Evolutionary conservation across 2,797 vertebrate species (phyloP), one percentile per base, ranked within the genome.

Genomic region (Streptopelia turtur): DNA sequence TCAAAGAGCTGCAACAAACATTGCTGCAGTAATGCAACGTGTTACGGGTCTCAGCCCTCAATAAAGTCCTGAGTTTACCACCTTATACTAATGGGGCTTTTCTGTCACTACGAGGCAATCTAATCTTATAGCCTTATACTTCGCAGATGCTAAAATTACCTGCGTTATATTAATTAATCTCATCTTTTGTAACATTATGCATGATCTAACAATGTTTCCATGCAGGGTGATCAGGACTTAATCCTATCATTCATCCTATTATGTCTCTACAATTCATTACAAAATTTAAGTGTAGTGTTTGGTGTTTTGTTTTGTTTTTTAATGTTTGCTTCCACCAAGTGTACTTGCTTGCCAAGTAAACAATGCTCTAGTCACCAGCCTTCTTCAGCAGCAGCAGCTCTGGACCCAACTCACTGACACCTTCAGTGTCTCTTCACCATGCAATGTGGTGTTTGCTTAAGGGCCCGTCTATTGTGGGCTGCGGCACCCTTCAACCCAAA

Each of bases 371-470:
- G 30, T 49, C 74, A 66, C 11, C 0, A 1, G 8, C 37, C 27
- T 33, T 45, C 81, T 61, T 12, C 91, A 33, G 9, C 91, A 33
- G n/a, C 47, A 84, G 65, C n/a, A 86, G 70, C 59, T 87, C 78
- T 59, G 84, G 47, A 25, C n/a, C 1, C 8, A 82, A 28, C 35
- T 72, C 78, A 16, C 20, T 13, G 50, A 8, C 0, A 0, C n/a
- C 50, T 60, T 17, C 70, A 55, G 52, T 15, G 27, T 45, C 39
- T 45, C 81, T 69, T 79, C 81, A 50, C 13, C 55, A 47, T 0
- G 2, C 25, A 21, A 0, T 0, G 17, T 41, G 35, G 31, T 1
- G 0, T 18, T 47, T 39, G 39, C 9, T 45, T 33, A 35, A 81
- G 35, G 49, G 22, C 33, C 39, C 0, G 1, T 39, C 35, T 30